Evolutionary conservation across 2,888 invertebrate genomes (phyloP).

Genomic region (Ophion slaviceki): DNA sequence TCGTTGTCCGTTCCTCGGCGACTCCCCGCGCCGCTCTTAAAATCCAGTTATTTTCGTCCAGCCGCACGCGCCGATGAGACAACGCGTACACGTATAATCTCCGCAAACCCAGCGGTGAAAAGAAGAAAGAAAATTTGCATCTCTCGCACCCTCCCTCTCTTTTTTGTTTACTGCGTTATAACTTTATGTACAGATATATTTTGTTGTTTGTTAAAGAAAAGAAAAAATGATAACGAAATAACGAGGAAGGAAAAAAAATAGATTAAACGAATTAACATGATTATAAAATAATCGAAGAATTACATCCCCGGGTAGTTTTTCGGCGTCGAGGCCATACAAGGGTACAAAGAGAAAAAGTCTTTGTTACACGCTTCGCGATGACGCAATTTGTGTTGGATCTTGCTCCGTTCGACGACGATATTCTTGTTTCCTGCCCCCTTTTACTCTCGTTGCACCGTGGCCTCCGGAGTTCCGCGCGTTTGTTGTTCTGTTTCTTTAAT

Average conservation of each 20-base stretch:
- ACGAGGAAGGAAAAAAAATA: constrained; percentile 60
- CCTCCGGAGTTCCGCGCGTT: constrained; percentile 14
- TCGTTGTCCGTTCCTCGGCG: background rate
- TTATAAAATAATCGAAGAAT: constrained; percentile 63
- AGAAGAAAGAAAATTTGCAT: constrained; percentile 28
- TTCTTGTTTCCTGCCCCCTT: constrained; percentile 21
- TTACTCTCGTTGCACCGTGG: background rate
- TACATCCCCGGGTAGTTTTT: constrained; percentile 31
- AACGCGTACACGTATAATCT: constrained; percentile 31
- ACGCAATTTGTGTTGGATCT: constrained; percentile 62
- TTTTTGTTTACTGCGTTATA: constrained; percentile 68
- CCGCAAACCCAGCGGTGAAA: constrained; percentile 65
- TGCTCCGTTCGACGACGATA: constrained; percentile 57
- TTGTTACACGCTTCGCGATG: constrained; percentile 50
- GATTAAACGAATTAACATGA: constrained; percentile 64
- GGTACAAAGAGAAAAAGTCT: constrained; percentile 31
- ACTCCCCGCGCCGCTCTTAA: background rate
- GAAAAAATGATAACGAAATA: constrained; percentile 45
- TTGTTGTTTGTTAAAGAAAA: constrained; percentile 10
- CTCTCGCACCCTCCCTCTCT: constrained; percentile 58
- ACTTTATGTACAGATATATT: constrained; percentile 36
- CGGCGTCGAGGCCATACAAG: constrained; percentile 33
- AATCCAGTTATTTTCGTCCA: constrained; percentile 10
- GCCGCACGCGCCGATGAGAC: background rate
- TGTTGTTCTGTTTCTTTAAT: background rate